phyloP scores from a whole-genome alignment of 1,140 invertebrate genomes.

The Nixonia krombeini region DNA sequence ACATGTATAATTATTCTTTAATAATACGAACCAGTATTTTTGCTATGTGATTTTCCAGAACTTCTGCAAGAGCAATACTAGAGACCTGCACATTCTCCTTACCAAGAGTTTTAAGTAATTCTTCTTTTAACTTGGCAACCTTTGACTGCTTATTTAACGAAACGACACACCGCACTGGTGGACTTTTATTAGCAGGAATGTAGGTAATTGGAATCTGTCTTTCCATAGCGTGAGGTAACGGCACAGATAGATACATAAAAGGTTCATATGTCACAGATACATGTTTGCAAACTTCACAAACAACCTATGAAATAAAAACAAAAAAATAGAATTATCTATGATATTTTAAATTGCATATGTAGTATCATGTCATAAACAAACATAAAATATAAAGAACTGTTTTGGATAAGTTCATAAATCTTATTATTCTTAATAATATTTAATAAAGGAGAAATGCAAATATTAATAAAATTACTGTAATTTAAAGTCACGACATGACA shows the following conservation, averaged over 20 bases:
- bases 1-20: background rate
- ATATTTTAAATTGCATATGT: too few relatives aligned
- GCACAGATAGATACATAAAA: conserved; percentile 83
- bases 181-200: conserved; percentile 69
- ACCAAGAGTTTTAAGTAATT: conserved; percentile 68
- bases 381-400: too few relatives aligned
- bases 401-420: too few relatives aligned
- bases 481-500: too few relatives aligned
- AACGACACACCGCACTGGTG: conserved; percentile 73
- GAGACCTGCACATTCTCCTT: conserved; percentile 60
- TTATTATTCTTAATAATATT: too few relatives aligned
- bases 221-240: conserved; percentile 79
- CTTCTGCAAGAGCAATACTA: conserved; percentile 77
- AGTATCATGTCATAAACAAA: too few relatives aligned
- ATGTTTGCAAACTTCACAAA: conserved; percentile 79
- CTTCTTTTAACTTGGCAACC: conserved; percentile 74
- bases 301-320: conserved; percentile 74
- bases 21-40: conserved; percentile 73
- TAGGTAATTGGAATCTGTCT: conserved; percentile 77
- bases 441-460: too few relatives aligned
- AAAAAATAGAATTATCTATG: conserved; percentile 2
- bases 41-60: conserved; percentile 77
- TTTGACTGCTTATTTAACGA: conserved; percentile 76
- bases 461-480: too few relatives aligned
- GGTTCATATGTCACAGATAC: conserved; percentile 81